Percentiles rank a stretch among this genome's conserved stretches.
These are phyloP conservation scores for Trachurus trachurus DNA, from an alignment of 2,797 vertebrate genomes.

Conservation along the genomic window DNA sequence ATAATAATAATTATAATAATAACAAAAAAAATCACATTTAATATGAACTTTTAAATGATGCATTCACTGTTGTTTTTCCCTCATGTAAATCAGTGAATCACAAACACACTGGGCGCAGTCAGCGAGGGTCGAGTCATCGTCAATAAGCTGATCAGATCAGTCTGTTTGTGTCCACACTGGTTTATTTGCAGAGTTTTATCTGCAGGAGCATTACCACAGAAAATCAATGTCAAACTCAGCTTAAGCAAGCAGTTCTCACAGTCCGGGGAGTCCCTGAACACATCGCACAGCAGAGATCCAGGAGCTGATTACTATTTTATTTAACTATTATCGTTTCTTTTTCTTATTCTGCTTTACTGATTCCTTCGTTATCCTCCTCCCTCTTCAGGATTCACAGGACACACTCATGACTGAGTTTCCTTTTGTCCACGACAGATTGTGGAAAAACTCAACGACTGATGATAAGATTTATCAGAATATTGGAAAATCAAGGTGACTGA, in stretches of 20 bases:
- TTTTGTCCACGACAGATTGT: not conserved
- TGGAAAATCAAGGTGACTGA: slow-evolving; percentile 27
- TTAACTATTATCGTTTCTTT: slow-evolving; percentile 4
- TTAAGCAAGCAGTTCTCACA: not conserved
- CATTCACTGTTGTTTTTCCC: too few relatives aligned
- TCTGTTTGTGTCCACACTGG: not conserved
- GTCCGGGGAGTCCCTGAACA: not conserved
- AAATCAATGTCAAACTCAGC: too few relatives aligned
- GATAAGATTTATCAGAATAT: slow-evolving; percentile 59
- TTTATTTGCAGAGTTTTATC: too few relatives aligned
- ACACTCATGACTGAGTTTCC: slow-evolving; percentile 15
- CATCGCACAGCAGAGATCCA: not conserved
- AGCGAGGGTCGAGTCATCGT: not conserved
- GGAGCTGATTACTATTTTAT: slow-evolving; percentile 3
- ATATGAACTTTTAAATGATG: too few relatives aligned
- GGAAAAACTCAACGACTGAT: not conserved
- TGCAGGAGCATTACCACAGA: too few relatives aligned
- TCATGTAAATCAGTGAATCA: too few relatives aligned
- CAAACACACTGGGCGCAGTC: too few relatives aligned
- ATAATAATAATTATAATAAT: too few relatives aligned
- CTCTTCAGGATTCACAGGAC: slow-evolving; percentile 1
- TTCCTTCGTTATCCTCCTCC: slow-evolving; percentile 4
- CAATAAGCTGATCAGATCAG: not conserved
- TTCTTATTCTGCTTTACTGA: not conserved
- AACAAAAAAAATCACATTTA: too few relatives aligned